phyloP scores from a whole-genome alignment of 2,797 vertebrate species.

The Tapera naevia region DNA sequence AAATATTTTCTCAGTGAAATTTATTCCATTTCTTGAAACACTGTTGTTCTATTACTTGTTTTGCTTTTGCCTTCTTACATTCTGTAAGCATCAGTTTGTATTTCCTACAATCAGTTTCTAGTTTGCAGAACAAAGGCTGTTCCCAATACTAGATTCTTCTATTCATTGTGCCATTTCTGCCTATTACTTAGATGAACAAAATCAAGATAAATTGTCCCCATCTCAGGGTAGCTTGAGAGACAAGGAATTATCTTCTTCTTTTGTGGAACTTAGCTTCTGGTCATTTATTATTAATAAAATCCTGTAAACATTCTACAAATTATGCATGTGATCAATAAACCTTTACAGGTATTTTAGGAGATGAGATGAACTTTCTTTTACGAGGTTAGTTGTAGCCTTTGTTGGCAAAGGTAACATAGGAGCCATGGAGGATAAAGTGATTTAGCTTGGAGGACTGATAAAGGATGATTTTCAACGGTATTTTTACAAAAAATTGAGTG shows the following conservation, averaged over 20 bases:
- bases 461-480: not conserved
- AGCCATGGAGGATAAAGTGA: not conserved
- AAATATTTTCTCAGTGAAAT: not conserved
- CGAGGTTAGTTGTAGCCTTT: not conserved
- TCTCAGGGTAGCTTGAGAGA: not conserved
- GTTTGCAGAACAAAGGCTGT: not conserved
- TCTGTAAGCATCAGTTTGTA: not conserved
- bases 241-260: not conserved
- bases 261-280: not conserved
- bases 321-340: not conserved
- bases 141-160: not conserved
- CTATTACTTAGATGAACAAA: not conserved
- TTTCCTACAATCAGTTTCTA: not conserved
- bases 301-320: not conserved
- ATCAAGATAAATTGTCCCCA: not conserved
- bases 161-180: not conserved
- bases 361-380: not conserved
- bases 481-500: conserved; percentile 2
- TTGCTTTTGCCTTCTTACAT: not conserved
- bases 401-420: not conserved
- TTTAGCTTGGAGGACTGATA: not conserved
- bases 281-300: conserved; percentile 28
- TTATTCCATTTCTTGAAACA: not conserved
- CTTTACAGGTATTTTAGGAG: not conserved
- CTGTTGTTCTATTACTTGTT: not conserved